Conservation (phyloP, 2,888 invertebrate species). For the Lasioglossum pauxillum region DNA sequence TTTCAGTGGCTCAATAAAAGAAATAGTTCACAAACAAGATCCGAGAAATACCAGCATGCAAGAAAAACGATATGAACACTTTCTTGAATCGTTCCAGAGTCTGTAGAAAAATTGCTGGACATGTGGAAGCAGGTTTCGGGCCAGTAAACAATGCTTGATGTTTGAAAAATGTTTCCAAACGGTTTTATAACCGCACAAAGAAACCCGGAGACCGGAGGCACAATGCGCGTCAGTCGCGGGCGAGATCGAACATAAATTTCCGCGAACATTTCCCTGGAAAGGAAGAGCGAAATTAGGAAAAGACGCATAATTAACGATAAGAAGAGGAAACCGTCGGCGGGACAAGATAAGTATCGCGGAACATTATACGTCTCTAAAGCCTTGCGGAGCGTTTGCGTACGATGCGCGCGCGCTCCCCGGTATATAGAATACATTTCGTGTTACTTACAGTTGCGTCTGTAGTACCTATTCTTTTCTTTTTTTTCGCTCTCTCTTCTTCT, state of each 20-base stretch:
- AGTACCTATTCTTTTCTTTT: conserved; percentile 1
- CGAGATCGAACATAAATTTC: conserved; percentile 9
- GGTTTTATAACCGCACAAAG: not conserved
- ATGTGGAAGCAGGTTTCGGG: too few relatives aligned
- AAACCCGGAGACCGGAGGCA: not conserved
- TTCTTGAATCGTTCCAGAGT: not conserved
- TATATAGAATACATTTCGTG: conserved; percentile 42
- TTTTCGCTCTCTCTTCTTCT: not conserved
- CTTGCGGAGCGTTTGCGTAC: conserved; percentile 21
- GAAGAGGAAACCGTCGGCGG: conserved; percentile 8
- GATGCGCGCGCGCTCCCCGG: not conserved
- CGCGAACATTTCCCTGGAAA: not conserved
- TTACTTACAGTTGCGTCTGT: conserved; percentile 43
- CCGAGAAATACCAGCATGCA: too few relatives aligned
- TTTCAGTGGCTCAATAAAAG: too few relatives aligned
- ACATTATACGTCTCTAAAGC: conserved; percentile 34
- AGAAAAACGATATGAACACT: too few relatives aligned
- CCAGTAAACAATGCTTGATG: too few relatives aligned
- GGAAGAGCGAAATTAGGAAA: conserved; percentile 14
- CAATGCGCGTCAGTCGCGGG: conserved; percentile 12
- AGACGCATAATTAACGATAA: conserved; percentile 18
- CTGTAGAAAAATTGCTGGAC: not conserved
- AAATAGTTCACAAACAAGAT: too few relatives aligned
- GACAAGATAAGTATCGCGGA: conserved; percentile 18
- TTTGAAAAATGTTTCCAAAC: not conserved